A percentile compares a stretch with the other conserved stretches of the same genome.
These are phyloP conservation scores for Neopipo cinnamomea DNA, from an alignment of 2,113 vertebrate genomes.

Conservation along the genomic window DNA sequence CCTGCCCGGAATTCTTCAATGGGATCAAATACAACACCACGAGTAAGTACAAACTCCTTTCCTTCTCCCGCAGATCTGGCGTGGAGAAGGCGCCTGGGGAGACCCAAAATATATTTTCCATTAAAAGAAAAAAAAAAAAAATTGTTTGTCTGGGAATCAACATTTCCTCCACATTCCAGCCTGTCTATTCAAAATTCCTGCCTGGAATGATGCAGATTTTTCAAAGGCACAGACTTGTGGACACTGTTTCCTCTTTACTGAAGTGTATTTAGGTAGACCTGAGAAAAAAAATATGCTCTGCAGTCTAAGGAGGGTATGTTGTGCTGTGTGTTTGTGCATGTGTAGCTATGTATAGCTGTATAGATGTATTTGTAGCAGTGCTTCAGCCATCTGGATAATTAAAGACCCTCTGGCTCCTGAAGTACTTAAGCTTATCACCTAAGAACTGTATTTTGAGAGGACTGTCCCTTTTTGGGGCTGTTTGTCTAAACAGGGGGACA, in stretches of 20 bases:
- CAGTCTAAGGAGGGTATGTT: background rate
- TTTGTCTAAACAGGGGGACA: background rate
- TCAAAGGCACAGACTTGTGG: background rate
- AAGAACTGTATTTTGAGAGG: background rate
- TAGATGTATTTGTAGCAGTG: background rate
- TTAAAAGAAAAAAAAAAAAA: background rate
- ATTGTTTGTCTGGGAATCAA: background rate
- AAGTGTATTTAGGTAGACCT: background rate
- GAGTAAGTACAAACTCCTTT: conserved; percentile 78
- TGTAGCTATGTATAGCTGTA: background rate
- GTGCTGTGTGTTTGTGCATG: background rate
- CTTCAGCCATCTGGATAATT: background rate
- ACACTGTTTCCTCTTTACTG: background rate
- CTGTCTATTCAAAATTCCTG: background rate
- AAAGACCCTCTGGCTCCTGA: background rate
- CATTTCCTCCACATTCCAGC: conserved; percentile 20
- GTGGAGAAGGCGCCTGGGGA: background rate
- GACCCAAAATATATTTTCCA: background rate
- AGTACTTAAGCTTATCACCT: background rate
- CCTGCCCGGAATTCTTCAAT: conserved; percentile 95
- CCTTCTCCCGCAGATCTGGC: background rate
- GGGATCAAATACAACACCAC: conserved; percentile 97
- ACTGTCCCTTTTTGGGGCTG: background rate
- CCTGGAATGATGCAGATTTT: background rate
- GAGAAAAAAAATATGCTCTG: background rate